Evolutionary conservation across 2,113 vertebrate genomes (phyloP).

Genomic region (Ictidomys tridecemlineatus): DNA sequence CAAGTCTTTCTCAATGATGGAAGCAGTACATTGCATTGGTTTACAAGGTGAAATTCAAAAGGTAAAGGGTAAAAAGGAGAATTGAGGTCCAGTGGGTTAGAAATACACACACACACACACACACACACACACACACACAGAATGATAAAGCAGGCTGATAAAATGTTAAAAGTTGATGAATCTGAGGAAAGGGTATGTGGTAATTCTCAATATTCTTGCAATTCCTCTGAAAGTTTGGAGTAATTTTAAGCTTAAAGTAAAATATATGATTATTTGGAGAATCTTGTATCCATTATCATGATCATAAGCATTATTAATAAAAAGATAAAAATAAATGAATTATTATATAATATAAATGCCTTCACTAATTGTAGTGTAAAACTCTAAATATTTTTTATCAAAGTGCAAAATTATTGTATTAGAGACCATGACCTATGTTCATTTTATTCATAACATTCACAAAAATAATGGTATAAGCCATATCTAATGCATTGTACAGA

Average conservation of each 20-base stretch:
- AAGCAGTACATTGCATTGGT: not conserved
- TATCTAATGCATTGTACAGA: not conserved
- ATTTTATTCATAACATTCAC: not conserved
- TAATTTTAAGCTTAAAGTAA: slow-evolving; percentile 28
- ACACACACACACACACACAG: no score
- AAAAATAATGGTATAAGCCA: not conserved
- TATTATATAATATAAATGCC: slow-evolving; percentile 1
- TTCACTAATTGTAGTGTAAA: not conserved
- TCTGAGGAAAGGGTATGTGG: not conserved
- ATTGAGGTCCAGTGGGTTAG: not conserved
- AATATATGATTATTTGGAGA: not conserved
- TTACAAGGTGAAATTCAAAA: not conserved
- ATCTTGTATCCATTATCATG: not conserved
- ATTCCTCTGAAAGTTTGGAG: not conserved
- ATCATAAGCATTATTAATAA: not conserved
- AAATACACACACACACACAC: no score
- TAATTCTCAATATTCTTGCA: not conserved
- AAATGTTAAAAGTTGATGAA: slow-evolving; percentile 20
- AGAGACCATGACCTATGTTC: not conserved
- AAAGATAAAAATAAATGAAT: not conserved
- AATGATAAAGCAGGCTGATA: not conserved
- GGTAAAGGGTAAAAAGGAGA: not conserved
- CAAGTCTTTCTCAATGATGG: not conserved
- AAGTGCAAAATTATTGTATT: not conserved
- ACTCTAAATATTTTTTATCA: not conserved